A percentile compares a stretch with the other conserved stretches of the same genome.
phyloP scores from a whole-genome alignment of 2,888 invertebrate species.

The Eristalis arbustorum region DNA sequence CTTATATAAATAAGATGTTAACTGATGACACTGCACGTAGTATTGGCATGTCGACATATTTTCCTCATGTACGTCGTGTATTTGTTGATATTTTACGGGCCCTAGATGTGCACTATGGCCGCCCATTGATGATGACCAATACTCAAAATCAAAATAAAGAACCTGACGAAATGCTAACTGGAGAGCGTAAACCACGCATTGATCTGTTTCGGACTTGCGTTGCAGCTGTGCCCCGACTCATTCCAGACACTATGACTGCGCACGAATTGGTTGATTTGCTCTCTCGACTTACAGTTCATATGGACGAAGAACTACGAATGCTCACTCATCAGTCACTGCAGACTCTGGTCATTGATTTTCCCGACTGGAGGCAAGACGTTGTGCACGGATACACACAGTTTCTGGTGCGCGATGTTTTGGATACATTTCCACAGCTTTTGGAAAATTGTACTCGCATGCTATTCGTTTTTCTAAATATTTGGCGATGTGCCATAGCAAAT shows the following conservation, averaged over 20 bases:
- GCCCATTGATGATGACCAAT: slow-evolving; percentile 98
- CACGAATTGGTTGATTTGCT: slow-evolving; percentile 96
- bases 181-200: slow-evolving; percentile 98
- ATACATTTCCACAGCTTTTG: slow-evolving; percentile 83
- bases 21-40: slow-evolving; percentile 97
- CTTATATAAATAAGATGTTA: slow-evolving; percentile 96
- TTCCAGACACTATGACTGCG: slow-evolving; percentile 98
- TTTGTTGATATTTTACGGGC: slow-evolving; percentile 97
- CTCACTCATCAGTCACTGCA: slow-evolving; percentile 97
- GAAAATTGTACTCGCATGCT: slow-evolving; percentile 97
- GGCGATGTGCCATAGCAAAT: slow-evolving; percentile 89
- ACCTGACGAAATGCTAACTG: slow-evolving; percentile 94
- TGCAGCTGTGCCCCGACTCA: slow-evolving; percentile 97
- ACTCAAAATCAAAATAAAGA: slow-evolving; percentile 97
- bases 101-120: slow-evolving; percentile 96
- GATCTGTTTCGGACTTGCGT: slow-evolving; percentile 99
- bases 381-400: slow-evolving; percentile 97
- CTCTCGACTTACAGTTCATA: slow-evolving; percentile 96
- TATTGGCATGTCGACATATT: slow-evolving; percentile 98
- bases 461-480: slow-evolving; percentile 93
- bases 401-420: slow-evolving; percentile 91
- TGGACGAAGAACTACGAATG: slow-evolving; percentile 98
- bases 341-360: slow-evolving; percentile 96
- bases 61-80: slow-evolving; percentile 96
- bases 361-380: slow-evolving; percentile 98